Conservation (phyloP, 2,113 vertebrate genomes). For the Gobius niger region DNA sequence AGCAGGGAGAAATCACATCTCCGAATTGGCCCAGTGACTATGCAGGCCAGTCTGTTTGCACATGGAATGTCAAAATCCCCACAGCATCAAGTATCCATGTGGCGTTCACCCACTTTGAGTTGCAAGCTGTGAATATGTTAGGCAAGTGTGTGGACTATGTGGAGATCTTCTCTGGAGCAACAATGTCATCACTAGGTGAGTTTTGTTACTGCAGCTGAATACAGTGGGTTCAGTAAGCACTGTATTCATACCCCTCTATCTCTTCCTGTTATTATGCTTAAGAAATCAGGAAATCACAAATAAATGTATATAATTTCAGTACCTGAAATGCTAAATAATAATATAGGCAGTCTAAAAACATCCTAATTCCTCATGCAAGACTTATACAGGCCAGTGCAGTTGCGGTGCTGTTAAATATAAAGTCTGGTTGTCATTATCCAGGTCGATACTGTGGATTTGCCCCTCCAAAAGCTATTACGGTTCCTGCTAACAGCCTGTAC, state of each 20-base stretch:
- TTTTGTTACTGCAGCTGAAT: not conserved
- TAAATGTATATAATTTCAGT: too few relatives aligned
- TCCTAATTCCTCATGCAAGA: too few relatives aligned
- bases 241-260: too few relatives aligned
- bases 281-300: too few relatives aligned
- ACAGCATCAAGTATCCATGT: slow-evolving; percentile 57
- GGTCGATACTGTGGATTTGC: slow-evolving; percentile 71
- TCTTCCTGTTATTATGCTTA: too few relatives aligned
- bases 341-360: too few relatives aligned
- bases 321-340: too few relatives aligned
- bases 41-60: slow-evolving; percentile 65
- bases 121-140: slow-evolving; percentile 61
- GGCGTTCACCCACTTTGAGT: slow-evolving; percentile 72
- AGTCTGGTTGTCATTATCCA: slow-evolving; percentile 32
- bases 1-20: slow-evolving; percentile 69
- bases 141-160: slow-evolving; percentile 74
- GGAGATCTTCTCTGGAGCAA: slow-evolving; percentile 69
- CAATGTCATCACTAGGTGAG: slow-evolving; percentile 54
- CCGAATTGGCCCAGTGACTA: slow-evolving; percentile 74
- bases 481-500: slow-evolving; percentile 49
- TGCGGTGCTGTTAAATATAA: not conserved
- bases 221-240: not conserved
- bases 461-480: slow-evolving; percentile 41
- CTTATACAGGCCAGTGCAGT: not conserved
- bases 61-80: slow-evolving; percentile 68